A percentile compares a stretch with the other conserved stretches of the same genome.
These are phyloP conservation scores for Caenorhabditis sp. DNA, from an alignment of 2,888 invertebrate genomes.

Conservation along the genomic window DNA sequence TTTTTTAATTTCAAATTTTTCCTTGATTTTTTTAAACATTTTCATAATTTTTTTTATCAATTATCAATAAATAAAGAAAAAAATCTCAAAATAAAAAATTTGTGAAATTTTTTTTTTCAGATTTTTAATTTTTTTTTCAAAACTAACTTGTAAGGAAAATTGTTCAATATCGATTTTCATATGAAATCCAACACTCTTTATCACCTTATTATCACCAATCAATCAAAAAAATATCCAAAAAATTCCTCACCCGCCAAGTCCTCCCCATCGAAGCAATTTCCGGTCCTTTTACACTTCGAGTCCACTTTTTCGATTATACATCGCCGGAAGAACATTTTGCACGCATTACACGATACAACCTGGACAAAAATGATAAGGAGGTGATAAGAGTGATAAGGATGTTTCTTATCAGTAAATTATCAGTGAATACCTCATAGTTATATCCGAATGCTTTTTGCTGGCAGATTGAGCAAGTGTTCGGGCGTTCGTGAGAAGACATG, in stretches of 20 bases:
- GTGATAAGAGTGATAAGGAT: neutral
- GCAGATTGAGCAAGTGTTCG: conserved; percentile 29
- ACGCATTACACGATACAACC: conserved; percentile 48
- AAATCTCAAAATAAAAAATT: too few relatives aligned
- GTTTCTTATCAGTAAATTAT: neutral
- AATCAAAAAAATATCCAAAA: too few relatives aligned
- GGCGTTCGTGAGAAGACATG: conserved; percentile 8
- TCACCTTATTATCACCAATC: too few relatives aligned
- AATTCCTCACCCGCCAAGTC: conserved; percentile 13
- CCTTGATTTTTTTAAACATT: too few relatives aligned
- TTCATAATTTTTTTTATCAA: too few relatives aligned
- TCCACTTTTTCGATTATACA: conserved; percentile 17
- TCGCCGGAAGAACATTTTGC: conserved; percentile 55
- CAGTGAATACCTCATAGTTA: conserved; percentile 37
- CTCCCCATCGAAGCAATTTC: conserved; percentile 7
- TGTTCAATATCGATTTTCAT: too few relatives aligned
- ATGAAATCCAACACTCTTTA: too few relatives aligned
- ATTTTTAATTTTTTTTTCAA: too few relatives aligned
- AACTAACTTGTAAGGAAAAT: too few relatives aligned
- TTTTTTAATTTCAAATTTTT: too few relatives aligned
- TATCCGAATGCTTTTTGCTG: conserved; percentile 42
- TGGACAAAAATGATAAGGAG: neutral
- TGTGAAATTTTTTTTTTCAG: too few relatives aligned
- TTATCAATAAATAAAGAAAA: too few relatives aligned
- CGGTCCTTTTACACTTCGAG: neutral